Evolutionary conservation across 2,888 invertebrate species (phyloP), one percentile per base, ranked within the genome.

Genomic region (Diaphora mendica): DNA sequence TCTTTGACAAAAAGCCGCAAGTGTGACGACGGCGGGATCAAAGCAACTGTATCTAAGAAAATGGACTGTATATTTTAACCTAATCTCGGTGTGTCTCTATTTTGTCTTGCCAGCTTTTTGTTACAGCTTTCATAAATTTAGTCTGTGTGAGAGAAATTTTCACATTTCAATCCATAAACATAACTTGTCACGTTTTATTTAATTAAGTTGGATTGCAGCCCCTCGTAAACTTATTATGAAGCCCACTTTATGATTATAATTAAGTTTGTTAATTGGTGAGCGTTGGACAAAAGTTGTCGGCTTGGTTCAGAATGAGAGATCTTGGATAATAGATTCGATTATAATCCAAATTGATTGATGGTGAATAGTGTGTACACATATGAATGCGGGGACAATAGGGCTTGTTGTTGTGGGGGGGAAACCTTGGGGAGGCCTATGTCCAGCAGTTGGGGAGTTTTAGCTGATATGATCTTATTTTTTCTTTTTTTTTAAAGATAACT

Each of bases 181-280:
- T 71, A 51, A 71, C 55, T 26, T 55, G 30, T 55, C 39, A 71
- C 17, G 23, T 44, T 44, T 68, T 48, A 62, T 72, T 48, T 20
- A 72, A 72, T 68, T 66, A 62, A 44, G 23, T 48, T n/a, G 70
- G 68, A 30, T 42, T 44, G 42, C 20, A 26, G 59, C 70, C 79
- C 76, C 69, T 71, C 79, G 70, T 79, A 81, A 83, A 68, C 77
- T 65, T 75, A 72, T 83, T 82, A 82, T 65, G 68, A 64, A 13
- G 35, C 4, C 68, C 68, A 79, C 66, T 64, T 75, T 71, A 71
- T 78, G 76, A 81, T 71, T 76, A 69, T 81, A 72, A 81, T 69
- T 68, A 75, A 68, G 51, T 72, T 68, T 35, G 64, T 17, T 9
- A 44, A n/a, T 68, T 33, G n/a, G 35, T 64, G 64, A 39, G 48